These are phyloP conservation scores for Brienomyrus longianalis DNA, from an alignment of 2,113 vertebrate genomes.

Conservation along the genomic window DNA sequence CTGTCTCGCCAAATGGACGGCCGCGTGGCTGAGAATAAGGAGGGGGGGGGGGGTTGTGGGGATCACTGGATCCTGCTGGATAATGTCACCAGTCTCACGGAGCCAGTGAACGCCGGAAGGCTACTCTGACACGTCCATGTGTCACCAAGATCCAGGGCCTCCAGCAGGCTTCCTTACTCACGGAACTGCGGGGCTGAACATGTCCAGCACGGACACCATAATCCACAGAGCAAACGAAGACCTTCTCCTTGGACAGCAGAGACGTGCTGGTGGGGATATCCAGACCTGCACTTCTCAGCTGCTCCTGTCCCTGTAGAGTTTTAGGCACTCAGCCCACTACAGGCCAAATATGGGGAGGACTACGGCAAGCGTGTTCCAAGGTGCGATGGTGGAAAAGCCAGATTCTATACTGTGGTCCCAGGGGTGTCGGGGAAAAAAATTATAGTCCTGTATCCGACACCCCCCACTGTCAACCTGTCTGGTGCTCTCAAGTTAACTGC, in stretches of 20 bases:
- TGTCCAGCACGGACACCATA: neutral
- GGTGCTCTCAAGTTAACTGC: too few species aligned
- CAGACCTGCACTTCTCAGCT: neutral
- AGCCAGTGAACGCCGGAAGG: neutral
- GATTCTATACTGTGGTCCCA: neutral
- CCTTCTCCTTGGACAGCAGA: neutral
- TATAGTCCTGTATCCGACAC: neutral
- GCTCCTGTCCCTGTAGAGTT: neutral
- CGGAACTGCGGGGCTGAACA: neutral
- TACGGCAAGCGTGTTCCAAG: neutral
- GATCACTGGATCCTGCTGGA: neutral
- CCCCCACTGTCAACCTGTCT: too few species aligned
- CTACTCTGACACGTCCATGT: neutral
- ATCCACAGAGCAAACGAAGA: neutral
- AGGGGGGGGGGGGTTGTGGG: neutral
- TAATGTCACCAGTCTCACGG: neutral
- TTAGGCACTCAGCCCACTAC: neutral
- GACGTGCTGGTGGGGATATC: neutral
- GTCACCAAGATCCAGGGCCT: neutral
- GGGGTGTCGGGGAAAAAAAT: neutral
- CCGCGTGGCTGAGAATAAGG: neutral
- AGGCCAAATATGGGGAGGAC: neutral
- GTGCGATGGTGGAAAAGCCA: neutral
- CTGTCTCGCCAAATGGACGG: neutral
- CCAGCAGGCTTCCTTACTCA: neutral